Base-by-base conservation (phyloP, 2,113 vertebrate genomes). In the Aphyosemion australe region DNA sequence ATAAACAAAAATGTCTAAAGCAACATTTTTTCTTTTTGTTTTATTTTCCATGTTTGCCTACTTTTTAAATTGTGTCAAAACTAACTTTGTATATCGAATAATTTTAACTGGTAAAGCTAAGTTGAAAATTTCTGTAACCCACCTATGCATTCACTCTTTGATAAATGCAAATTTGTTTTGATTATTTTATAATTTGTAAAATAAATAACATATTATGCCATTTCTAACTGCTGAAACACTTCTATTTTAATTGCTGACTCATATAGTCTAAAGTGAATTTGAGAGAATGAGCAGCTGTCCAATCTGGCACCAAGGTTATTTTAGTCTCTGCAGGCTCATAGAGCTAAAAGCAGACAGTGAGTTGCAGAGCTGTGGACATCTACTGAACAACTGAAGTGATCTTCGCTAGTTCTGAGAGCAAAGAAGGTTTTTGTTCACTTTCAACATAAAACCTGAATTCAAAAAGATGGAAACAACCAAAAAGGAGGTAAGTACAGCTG, bases 251-350 rank as follows among this genome's bases (percentile, higher is more conserved):
- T 55, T 8, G 50, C 18, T 78, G 83, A 80, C 31, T 8, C 48
- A 66, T 64, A 37, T 10, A 32, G 55, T 34, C 65, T 77, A 26
- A 26, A 26, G 26, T 26, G 59, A 73, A 37, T 83, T 65, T 65
- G 47, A 76, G 74, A 76, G 79, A 67, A 69, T 77, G 74, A 80
- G 77, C 81, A 82, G 78, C 71, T 76, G 78, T 58, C 82, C 86
- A 88, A 79, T 87, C 64, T 67, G 59, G 21, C 57, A 18, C 61
- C 73, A 45, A n/a, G 70, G 64, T 72, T 88, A 89, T 91, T 89
- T 89, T 84, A 59, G 86, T 61, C 64, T 2, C 75, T 41, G 47
- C 76, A 55, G 80, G 68, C 79, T 69, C 69, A 66, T 65, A 59
- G 65, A 74, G 86, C 87, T 88, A 86, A 88, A 42, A 84, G 67